phyloP scores from a whole-genome alignment of 2,888 invertebrate species.

The Dolichopus griseipennis region DNA sequence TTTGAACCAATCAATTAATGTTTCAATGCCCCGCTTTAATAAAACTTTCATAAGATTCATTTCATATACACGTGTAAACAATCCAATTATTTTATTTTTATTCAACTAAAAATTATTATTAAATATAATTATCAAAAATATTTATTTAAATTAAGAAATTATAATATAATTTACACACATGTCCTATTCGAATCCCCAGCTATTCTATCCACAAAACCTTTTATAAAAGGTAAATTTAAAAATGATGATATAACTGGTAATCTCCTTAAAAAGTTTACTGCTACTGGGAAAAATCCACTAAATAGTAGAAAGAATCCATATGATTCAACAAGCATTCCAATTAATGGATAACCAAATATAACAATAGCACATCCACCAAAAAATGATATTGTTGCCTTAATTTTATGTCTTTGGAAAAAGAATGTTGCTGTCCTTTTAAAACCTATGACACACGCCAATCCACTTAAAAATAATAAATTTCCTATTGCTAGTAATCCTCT shows the following conservation, averaged over 20 bases:
- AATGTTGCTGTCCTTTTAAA: slow-evolving; percentile 90
- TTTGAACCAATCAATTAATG: too few relatives aligned
- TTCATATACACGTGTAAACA: not conserved
- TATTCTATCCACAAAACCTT: not conserved
- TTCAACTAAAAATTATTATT: slow-evolving; percentile 1
- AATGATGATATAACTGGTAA: slow-evolving; percentile 85
- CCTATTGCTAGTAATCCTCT: slow-evolving; percentile 97
- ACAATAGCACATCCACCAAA: slow-evolving; percentile 90
- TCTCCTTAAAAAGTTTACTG: slow-evolving; percentile 86
- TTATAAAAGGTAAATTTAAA: slow-evolving; percentile 62
- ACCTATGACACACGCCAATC: slow-evolving; percentile 93
- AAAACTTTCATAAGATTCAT: not conserved
- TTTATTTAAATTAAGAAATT: not conserved
- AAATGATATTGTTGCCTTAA: slow-evolving; percentile 81
- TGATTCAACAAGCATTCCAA: slow-evolving; percentile 93
- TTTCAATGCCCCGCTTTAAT: too few relatives aligned
- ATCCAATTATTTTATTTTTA: not conserved
- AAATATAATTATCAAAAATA: slow-evolving; percentile 6
- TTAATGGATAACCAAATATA: slow-evolving; percentile 87
- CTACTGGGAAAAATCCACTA: slow-evolving; percentile 96
- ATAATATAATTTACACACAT: not conserved
- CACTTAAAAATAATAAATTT: slow-evolving; percentile 95
- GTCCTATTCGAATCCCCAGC: not conserved
- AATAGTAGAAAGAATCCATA: slow-evolving; percentile 89
- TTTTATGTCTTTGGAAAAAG: slow-evolving; percentile 95